phyloP scores from a whole-genome alignment of 23 tunicate species.

The Ascidia mentula region DNA sequence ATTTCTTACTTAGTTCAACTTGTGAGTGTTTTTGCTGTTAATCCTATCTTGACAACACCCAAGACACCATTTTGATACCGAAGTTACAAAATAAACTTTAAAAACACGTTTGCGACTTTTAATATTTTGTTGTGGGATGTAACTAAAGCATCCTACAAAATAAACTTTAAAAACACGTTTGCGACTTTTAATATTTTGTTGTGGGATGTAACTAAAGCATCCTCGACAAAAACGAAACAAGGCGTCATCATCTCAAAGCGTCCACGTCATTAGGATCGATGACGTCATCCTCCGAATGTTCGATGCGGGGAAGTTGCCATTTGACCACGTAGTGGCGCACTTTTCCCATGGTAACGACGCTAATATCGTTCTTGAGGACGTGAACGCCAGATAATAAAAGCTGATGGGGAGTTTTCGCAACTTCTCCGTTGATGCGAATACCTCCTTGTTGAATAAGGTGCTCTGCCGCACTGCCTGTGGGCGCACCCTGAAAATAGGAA shows the following conservation, averaged over 20 bases:
- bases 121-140: too few species aligned
- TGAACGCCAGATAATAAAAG: slow-evolving; percentile 60
- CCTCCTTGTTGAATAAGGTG: slow-evolving; percentile 58
- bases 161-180: too few species aligned
- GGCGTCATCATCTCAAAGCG: background rate
- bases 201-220: too few species aligned
- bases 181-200: too few species aligned
- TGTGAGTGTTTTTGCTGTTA: too few species aligned
- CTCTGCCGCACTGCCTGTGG: slow-evolving; percentile 39
- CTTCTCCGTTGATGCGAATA: slow-evolving; percentile 52
- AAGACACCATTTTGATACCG: too few species aligned
- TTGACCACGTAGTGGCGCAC: slow-evolving; percentile 47
- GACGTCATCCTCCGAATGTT: slow-evolving; percentile 27
- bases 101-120: too few species aligned
- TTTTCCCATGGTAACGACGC: slow-evolving; percentile 65
- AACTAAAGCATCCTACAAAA: too few species aligned
- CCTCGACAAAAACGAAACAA: too few species aligned
- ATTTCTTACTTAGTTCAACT: too few species aligned
- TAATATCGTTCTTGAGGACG: slow-evolving; percentile 75
- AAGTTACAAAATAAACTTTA: too few species aligned
- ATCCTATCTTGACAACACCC: too few species aligned
- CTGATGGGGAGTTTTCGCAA: slow-evolving; percentile 33
- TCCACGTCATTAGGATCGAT: background rate
- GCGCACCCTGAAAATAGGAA: slow-evolving; percentile 60
- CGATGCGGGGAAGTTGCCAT: slow-evolving; percentile 66